Conservation (phyloP, 2,888 invertebrate genomes). For the Odiellus spinosus region DNA sequence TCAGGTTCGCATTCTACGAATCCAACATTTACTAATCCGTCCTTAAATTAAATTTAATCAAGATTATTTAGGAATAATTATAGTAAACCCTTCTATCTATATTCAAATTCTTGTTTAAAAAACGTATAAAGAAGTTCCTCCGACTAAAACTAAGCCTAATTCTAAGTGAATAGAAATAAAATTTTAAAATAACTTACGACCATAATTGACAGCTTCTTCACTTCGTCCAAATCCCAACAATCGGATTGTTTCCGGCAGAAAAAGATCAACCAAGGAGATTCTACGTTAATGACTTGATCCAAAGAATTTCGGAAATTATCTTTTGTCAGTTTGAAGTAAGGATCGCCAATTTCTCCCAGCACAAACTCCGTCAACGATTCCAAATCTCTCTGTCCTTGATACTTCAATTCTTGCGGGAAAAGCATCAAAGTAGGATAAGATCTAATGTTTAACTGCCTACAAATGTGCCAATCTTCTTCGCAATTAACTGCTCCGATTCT, state of each 20-base stretch:
- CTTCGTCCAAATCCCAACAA: constrained; percentile 40
- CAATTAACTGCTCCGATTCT: constrained; percentile 73
- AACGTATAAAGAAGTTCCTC: no score
- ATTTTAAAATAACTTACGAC: constrained; percentile 40
- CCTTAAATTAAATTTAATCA: constrained; percentile 24
- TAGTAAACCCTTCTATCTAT: no score
- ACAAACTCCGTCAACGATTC: constrained; percentile 46
- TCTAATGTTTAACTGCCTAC: constrained; percentile 52
- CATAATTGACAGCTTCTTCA: constrained; percentile 51
- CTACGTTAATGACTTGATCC: constrained; percentile 19
- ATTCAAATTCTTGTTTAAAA: no score
- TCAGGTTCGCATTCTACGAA: constrained; percentile 36
- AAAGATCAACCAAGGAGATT: constrained; percentile 40
- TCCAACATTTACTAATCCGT: constrained; percentile 37
- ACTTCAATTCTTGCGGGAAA: constrained; percentile 43
- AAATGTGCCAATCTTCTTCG: constrained; percentile 63
- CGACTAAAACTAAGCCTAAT: no score
- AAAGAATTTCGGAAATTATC: constrained; percentile 30
- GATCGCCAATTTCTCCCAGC: constrained; percentile 26
- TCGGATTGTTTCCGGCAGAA: constrained; percentile 40
- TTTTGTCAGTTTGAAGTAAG: constrained; percentile 29
- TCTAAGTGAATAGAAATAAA: no score
- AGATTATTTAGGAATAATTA: no score
- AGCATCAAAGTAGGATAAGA: constrained; percentile 60
- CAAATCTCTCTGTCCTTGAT: constrained; percentile 42